Conservation (phyloP, 2,888 invertebrate species). For the Zaprionus obscuricornis region DNA sequence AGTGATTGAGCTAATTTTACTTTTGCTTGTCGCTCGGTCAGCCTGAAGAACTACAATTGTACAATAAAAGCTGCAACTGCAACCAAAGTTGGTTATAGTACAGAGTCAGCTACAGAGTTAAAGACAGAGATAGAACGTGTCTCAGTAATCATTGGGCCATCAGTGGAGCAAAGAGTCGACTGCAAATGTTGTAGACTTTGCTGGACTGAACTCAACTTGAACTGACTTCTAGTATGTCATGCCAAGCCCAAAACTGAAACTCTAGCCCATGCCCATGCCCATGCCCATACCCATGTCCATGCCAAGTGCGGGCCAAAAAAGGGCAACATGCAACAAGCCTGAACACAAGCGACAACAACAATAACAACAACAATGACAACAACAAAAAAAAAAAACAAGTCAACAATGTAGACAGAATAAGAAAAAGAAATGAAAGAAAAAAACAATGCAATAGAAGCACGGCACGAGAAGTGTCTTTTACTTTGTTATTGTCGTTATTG, state of each 20-base stretch:
- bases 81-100: too few species aligned
- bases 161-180: too few species aligned
- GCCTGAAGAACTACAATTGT: neutral
- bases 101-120: too few species aligned
- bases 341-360: too few species aligned
- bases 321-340: slow-evolving; percentile 56
- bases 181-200: too few species aligned
- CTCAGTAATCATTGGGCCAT: slow-evolving; percentile 55
- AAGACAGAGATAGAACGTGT: slow-evolving; percentile 40
- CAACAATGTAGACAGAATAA: slow-evolving; percentile 22
- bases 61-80: slow-evolving; percentile 23
- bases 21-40: slow-evolving; percentile 26
- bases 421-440: too few species aligned
- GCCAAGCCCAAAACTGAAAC: slow-evolving; percentile 26
- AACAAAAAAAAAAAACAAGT: too few species aligned
- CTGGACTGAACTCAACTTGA: slow-evolving; percentile 25
- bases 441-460: slow-evolving; percentile 66
- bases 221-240: too few species aligned
- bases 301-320: slow-evolving; percentile 56
- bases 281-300: slow-evolving; percentile 52
- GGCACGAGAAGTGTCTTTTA: slow-evolving; percentile 61
- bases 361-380: slow-evolving; percentile 5
- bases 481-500: too few species aligned
- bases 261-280: too few species aligned
- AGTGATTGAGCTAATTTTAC: slow-evolving; percentile 64